Conservation (phyloP, 2,113 vertebrate species). For the Chaetorhynchus papuensis region DNA sequence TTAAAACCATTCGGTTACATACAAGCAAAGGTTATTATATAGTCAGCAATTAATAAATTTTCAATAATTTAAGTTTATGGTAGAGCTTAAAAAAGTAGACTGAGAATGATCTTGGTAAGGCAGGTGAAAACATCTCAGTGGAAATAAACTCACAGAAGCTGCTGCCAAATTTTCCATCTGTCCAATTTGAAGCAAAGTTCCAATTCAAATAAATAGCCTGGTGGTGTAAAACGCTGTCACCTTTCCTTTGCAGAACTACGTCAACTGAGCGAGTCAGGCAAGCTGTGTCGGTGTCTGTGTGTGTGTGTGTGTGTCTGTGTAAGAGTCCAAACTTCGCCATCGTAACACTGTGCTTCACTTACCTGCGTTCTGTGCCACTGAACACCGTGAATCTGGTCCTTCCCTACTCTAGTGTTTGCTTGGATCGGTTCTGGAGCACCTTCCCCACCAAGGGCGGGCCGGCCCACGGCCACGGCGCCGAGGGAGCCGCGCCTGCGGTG, state of each 20-base stretch:
- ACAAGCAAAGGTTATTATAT: slow-evolving; percentile 94
- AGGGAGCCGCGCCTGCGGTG: slow-evolving; percentile 15
- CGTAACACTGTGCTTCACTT: slow-evolving; percentile 79
- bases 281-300: slow-evolving; percentile 50
- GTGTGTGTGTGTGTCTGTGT: slow-evolving; percentile 25
- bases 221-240: slow-evolving; percentile 59
- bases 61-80: slow-evolving; percentile 96
- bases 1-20: slow-evolving; percentile 91
- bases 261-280: slow-evolving; percentile 70
- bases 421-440: neutral
- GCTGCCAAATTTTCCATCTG: slow-evolving; percentile 66
- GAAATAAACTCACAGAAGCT: slow-evolving; percentile 73
- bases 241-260: slow-evolving; percentile 61
- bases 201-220: slow-evolving; percentile 55
- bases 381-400: slow-evolving; percentile 71
- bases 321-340: slow-evolving; percentile 64
- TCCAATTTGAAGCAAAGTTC: slow-evolving; percentile 61
- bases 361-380: slow-evolving; percentile 75
- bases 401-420: slow-evolving; percentile 68
- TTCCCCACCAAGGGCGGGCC: slow-evolving; percentile 21
- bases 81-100: slow-evolving; percentile 84
- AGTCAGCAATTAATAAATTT: slow-evolving; percentile 90
- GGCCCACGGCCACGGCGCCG: neutral
- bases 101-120: slow-evolving; percentile 90
- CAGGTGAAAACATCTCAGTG: slow-evolving; percentile 87